phyloP scores from a whole-genome alignment of 2,113 vertebrate species.

The Rattus rattus region DNA sequence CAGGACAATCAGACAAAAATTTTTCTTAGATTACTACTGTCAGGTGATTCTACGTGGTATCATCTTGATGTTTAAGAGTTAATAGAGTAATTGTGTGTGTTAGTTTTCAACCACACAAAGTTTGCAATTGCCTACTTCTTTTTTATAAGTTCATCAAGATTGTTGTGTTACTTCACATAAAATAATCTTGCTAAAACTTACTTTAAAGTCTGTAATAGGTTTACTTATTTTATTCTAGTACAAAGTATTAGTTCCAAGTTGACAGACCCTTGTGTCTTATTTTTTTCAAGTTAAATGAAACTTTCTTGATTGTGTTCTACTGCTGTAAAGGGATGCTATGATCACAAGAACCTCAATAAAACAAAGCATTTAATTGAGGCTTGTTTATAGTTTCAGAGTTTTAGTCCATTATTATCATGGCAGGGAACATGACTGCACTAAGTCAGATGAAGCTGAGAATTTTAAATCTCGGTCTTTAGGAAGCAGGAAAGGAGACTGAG shows the following conservation, averaged over 20 bases:
- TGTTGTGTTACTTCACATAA: neutral
- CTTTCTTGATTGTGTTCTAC: neutral
- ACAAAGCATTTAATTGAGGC: neutral
- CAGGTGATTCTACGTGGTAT: neutral
- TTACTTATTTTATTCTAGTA: neutral
- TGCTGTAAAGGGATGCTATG: neutral
- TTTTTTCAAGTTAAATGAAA: neutral
- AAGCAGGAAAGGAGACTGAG: neutral
- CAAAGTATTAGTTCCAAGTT: neutral
- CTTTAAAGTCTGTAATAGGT: neutral
- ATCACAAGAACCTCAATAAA: neutral
- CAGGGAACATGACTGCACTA: neutral
- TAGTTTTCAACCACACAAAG: neutral
- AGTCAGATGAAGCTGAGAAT: neutral
- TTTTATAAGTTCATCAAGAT: neutral
- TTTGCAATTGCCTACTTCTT: neutral
- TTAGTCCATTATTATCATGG: neutral
- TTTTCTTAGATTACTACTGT: neutral
- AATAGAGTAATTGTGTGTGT: neutral
- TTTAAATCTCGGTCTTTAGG: neutral
- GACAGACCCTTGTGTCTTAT: neutral
- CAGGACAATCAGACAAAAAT: neutral
- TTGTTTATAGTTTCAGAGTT: neutral
- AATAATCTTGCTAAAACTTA: neutral
- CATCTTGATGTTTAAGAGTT: neutral